Percentiles rank a stretch among this genome's conserved stretches.
Conservation (phyloP, 2,113 vertebrate genomes). For the Sporophila hypoxantha region DNA sequence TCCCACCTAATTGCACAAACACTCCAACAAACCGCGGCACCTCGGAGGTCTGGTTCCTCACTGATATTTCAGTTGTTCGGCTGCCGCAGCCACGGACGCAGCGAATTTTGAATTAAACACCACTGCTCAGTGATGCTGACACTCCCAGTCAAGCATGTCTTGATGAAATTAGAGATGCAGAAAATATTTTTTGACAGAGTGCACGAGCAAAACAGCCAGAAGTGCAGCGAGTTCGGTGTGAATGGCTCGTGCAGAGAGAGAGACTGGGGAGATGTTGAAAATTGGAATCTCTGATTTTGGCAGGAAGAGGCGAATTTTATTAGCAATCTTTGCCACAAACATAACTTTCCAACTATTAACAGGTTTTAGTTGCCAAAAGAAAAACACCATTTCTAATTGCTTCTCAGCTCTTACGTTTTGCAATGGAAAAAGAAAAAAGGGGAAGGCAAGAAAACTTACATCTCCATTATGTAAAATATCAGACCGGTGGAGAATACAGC, state of each 20-base stretch:
- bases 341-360: slow-evolving; percentile 72
- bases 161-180: slow-evolving; percentile 75
- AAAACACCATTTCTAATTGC: slow-evolving; percentile 65
- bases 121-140: slow-evolving; percentile 50
- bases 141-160: slow-evolving; percentile 65
- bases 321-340: slow-evolving; percentile 63
- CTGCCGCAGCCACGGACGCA: neutral
- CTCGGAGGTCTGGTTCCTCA: slow-evolving; percentile 47
- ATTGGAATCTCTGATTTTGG: slow-evolving; percentile 72
- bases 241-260: slow-evolving; percentile 43
- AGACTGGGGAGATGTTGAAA: slow-evolving; percentile 58
- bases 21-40: slow-evolving; percentile 36
- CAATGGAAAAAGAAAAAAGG: neutral
- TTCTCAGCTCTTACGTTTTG: slow-evolving; percentile 13
- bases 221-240: slow-evolving; percentile 46
- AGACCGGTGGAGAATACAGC: neutral
- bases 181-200: slow-evolving; percentile 71
- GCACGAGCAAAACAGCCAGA: slow-evolving; percentile 59
- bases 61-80: slow-evolving; percentile 60
- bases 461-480: neutral
- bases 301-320: slow-evolving; percentile 71
- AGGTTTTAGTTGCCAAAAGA: slow-evolving; percentile 65
- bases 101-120: slow-evolving; percentile 57
- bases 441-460: slow-evolving; percentile 4
- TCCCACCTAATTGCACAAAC: slow-evolving; percentile 38